Conservation (phyloP, 2,888 invertebrate genomes). For the Oxystoma pomonae region DNA sequence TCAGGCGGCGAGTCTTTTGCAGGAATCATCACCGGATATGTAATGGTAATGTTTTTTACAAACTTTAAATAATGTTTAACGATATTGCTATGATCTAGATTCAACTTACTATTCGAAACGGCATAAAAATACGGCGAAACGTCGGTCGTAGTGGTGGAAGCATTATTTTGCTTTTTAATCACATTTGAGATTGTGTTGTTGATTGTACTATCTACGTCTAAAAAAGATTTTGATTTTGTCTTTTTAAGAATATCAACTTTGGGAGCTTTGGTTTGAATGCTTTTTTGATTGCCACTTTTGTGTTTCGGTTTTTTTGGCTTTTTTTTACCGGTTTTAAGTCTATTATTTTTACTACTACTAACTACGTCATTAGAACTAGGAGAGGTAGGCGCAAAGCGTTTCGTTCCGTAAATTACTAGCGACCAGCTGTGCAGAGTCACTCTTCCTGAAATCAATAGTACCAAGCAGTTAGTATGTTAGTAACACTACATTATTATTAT, state of each 20-base stretch:
- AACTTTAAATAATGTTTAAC: conserved; percentile 32
- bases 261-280: conserved; percentile 27
- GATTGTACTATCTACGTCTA: conserved; percentile 20
- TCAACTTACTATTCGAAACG: conserved; percentile 40
- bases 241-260: conserved; percentile 24
- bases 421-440: conserved; percentile 92
- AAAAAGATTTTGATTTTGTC: conserved; percentile 34
- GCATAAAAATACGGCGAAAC: conserved; percentile 41
- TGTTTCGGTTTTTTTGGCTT: conserved; percentile 48
- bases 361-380: conserved; percentile 35
- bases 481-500: too few relatives aligned
- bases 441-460: conserved; percentile 59
- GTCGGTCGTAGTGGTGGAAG: conserved; percentile 34
- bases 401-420: conserved; percentile 87
- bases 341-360: conserved; percentile 26
- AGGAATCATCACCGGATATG: conserved; percentile 67
- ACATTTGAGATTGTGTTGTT: conserved; percentile 27
- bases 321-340: conserved; percentile 48
- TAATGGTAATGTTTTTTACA: conserved; percentile 48
- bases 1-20: conserved; percentile 34
- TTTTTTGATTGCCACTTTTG: conserved; percentile 21
- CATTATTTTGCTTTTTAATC: conserved; percentile 24
- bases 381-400: conserved; percentile 46
- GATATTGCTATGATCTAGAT: conserved; percentile 37
- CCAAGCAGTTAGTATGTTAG: conserved; percentile 26